Evolutionary conservation across 2,797 vertebrate genomes (phyloP), one percentile per base, ranked within the genome.

Genomic region (Eidolon dupreanum): DNA sequence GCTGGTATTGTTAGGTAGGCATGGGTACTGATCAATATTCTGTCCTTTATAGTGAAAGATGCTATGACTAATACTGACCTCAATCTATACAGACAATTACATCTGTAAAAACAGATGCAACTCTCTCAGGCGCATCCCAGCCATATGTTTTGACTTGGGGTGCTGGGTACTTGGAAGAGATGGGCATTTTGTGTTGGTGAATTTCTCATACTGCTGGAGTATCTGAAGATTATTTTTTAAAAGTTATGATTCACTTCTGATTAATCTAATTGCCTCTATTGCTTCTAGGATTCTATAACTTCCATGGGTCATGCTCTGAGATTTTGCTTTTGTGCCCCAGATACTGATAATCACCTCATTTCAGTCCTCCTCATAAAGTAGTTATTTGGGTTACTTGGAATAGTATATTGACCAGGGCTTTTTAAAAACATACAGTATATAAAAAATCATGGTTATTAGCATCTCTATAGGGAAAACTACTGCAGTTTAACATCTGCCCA

Each of bases 21-120:
- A 79, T 63, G 26, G 31, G 65, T 82, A 68, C 43, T 86, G 53
- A 93, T 84, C 73, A 86, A 79, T 94, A 89, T 96, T 77, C 70
- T 90, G 66, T 90, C 61, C 51, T 96, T 94, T 87, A 46, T 70
- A 38, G 68, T 77, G 65, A 83, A 89, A 77, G 66, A 70, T 49
- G 41, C 31, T 87, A 61, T 96, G 92, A 96, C 65, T 88, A 71
- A 96, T 82, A 74, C 53, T 89, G 81, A 77, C 55, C 61, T 36
- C 43, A 92, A 94, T 82, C 71, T 85, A 28, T 68, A 93, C 59
- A 74, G 70, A 97, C 87, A 89, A 75, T 68, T 83, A 93, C 83
- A 96, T 51, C 59, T 93, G 31, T 79, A 93, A 88, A 93, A 96
- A 88, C 87, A 95, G 83, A 90, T 88, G 92, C 20, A 95, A 57